Evolutionary conservation across 2,797 vertebrate species (phyloP).

Genomic region (Iguana delicatissima): DNA sequence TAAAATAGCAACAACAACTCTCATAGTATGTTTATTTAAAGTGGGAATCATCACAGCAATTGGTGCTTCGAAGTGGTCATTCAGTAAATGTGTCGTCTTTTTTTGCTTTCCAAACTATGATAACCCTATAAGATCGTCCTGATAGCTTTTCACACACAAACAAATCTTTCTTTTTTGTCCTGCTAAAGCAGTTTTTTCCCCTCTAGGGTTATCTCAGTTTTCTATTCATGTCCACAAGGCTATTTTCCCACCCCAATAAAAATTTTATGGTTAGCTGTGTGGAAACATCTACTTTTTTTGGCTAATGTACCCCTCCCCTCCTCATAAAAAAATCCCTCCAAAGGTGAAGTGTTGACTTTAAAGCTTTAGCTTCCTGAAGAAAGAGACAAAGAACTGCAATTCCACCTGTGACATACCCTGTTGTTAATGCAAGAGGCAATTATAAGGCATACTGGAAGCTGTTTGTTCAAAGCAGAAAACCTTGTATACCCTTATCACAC

Average conservation of each 20-base stretch:
- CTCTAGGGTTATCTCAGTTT: neutral
- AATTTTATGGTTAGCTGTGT: constrained; percentile 12
- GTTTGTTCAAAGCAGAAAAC: constrained; percentile 27
- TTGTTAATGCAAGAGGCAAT: constrained; percentile 22
- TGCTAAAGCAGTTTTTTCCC: neutral
- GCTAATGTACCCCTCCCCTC: neutral
- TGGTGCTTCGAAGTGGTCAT: no score
- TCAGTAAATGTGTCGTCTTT: no score
- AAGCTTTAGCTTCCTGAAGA: neutral
- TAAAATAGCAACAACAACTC: neutral
- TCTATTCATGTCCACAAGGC: neutral
- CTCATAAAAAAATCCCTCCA: no score
- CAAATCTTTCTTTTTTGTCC: neutral
- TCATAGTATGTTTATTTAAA: no score
- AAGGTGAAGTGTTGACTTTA: neutral
- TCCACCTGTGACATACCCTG: neutral
- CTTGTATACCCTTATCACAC: constrained; percentile 46
- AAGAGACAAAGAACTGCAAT: neutral
- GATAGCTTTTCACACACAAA: neutral
- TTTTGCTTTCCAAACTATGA: no score
- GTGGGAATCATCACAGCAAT: no score
- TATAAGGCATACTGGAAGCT: constrained; percentile 29
- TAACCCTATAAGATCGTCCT: neutral
- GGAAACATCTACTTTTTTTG: constrained; percentile 2
- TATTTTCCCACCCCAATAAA: constrained; percentile 21